Conservation (phyloP, 2,888 invertebrate species). For the Orthosia gracilis region DNA sequence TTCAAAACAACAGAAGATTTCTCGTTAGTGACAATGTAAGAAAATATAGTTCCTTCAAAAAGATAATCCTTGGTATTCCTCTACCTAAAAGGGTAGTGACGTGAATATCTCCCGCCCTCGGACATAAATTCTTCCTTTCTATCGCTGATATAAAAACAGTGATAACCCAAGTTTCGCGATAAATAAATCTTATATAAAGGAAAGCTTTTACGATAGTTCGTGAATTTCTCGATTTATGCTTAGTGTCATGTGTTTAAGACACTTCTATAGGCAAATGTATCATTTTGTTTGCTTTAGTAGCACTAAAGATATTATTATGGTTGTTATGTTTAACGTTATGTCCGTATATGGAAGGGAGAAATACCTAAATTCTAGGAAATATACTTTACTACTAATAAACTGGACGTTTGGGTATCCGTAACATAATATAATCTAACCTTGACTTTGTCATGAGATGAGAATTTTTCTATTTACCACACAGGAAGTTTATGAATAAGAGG, state of each 20-base stretch:
- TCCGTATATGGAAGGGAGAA: too few species aligned
- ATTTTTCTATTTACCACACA: too few species aligned
- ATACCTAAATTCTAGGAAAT: neutral
- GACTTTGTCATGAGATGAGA: neutral
- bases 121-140: constrained; percentile 43
- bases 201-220: constrained; percentile 50
- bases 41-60: constrained; percentile 8
- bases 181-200: constrained; percentile 53
- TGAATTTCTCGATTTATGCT: constrained; percentile 47
- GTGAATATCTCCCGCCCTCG: neutral
- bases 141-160: constrained; percentile 52
- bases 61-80: constrained; percentile 2
- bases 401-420: neutral
- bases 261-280: constrained; percentile 32
- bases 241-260: constrained; percentile 32
- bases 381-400: constrained; percentile 5
- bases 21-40: neutral
- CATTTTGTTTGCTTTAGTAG: constrained; percentile 12
- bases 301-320: constrained; percentile 27
- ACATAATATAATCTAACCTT: neutral
- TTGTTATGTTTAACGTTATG: neutral
- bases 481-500: too few species aligned
- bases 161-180: constrained; percentile 56
- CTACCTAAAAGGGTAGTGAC: constrained; percentile 19
- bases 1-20: neutral